Percentiles rank a stretch among this genome's conserved stretches.
phyloP scores from a whole-genome alignment of 92 coral and sea anemone species.

The Palythoa caribaeorum region DNA sequence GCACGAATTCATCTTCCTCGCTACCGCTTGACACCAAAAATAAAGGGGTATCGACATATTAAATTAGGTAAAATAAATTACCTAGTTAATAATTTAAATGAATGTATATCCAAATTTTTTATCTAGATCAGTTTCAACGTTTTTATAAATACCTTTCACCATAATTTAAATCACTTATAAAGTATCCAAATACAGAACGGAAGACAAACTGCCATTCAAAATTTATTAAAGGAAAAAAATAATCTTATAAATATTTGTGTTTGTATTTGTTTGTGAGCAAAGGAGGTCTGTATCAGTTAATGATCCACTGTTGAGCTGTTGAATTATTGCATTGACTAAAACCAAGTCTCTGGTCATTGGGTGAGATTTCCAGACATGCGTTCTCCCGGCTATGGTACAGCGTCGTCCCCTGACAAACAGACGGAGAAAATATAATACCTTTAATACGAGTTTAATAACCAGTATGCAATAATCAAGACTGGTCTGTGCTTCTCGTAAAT shows the following conservation, averaged over 20 bases:
- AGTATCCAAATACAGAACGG: no score
- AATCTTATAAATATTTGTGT: not conserved
- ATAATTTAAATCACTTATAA: no score
- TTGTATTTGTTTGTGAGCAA: not conserved
- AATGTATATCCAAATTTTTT: no score
- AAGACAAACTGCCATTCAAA: no score
- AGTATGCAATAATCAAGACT: not conserved
- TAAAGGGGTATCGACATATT: no score
- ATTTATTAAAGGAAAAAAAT: not conserved
- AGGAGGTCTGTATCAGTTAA: conserved; percentile 27
- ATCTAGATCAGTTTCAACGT: no score
- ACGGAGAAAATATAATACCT: not conserved
- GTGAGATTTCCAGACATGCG: conserved; percentile 62
- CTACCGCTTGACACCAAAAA: no score
- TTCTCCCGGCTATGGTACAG: conserved; percentile 57
- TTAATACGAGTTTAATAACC: not conserved
- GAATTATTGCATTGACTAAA: conserved; percentile 61
- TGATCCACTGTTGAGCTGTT: conserved; percentile 72
- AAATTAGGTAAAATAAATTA: no score
- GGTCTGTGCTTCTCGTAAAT: not conserved
- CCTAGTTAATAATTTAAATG: no score
- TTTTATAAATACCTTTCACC: no score
- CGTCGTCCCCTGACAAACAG: conserved; percentile 60
- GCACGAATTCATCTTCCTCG: no score
- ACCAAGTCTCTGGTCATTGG: conserved; percentile 48